Evolutionary conservation across 1,140 invertebrate species (phyloP).

Genomic region (Euborellia annulipes): DNA sequence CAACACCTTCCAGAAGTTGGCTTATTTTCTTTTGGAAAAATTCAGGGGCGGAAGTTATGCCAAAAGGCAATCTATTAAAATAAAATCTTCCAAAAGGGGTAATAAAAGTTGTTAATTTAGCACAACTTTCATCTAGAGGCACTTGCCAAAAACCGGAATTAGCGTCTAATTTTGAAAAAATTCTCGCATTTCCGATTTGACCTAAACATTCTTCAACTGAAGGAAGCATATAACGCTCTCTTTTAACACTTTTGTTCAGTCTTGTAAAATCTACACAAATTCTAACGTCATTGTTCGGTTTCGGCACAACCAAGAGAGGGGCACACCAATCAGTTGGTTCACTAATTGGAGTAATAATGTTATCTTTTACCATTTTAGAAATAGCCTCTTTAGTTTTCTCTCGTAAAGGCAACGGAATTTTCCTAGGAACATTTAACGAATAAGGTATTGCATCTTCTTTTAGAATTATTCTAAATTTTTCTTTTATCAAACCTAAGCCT

Average conservation of each 20-base stretch:
- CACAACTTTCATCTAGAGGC: slow-evolving; percentile 9
- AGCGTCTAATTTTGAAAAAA: slow-evolving; percentile 14
- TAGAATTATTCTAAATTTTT: slow-evolving; percentile 1
- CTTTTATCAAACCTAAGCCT: slow-evolving; percentile 2
- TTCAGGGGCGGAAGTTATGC: slow-evolving; percentile 12
- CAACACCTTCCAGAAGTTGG: neutral
- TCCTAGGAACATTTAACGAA: slow-evolving; percentile 15
- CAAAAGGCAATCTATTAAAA: slow-evolving; percentile 13
- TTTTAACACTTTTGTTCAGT: slow-evolving; percentile 19
- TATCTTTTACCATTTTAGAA: slow-evolving; percentile 13
- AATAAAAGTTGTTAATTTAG: slow-evolving; percentile 14
- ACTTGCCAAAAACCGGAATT: slow-evolving; percentile 15
- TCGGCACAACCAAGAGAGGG: slow-evolving; percentile 26
- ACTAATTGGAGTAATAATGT: slow-evolving; percentile 21
- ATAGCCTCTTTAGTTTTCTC: slow-evolving; percentile 16
- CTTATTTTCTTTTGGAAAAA: slow-evolving; percentile 5
- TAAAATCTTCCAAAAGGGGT: slow-evolving; percentile 15
- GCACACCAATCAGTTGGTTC: slow-evolving; percentile 25
- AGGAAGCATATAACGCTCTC: slow-evolving; percentile 13
- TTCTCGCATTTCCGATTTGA: slow-evolving; percentile 1
- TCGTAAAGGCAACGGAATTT: slow-evolving; percentile 19
- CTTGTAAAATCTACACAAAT: slow-evolving; percentile 26
- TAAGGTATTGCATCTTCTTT: neutral
- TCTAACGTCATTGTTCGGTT: slow-evolving; percentile 21
- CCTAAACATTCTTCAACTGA: slow-evolving; percentile 3